Evolutionary conservation across 2,888 invertebrate genomes (phyloP).

Genomic region (Neelides folsomi): DNA sequence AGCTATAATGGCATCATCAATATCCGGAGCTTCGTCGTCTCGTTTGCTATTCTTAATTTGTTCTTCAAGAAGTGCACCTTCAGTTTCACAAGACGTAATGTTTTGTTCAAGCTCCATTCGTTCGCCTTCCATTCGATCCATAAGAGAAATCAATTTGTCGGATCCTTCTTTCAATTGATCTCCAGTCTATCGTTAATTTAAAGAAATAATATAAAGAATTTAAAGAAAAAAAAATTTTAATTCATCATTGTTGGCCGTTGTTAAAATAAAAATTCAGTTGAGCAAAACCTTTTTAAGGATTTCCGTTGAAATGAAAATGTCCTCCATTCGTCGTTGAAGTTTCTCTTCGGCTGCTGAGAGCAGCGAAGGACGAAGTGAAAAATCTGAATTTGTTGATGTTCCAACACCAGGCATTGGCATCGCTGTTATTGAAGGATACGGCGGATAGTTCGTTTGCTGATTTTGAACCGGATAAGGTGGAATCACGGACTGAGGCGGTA

Average conservation of each 20-base stretch:
- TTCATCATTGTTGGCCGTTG: too few species aligned
- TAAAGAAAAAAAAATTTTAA: too few species aligned
- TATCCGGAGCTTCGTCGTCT: constrained; percentile 70
- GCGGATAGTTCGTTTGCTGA: constrained; percentile 1
- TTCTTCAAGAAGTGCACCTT: constrained; percentile 19
- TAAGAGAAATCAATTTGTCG: constrained; percentile 60
- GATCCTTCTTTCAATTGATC: constrained; percentile 24
- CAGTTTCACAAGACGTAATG: constrained; percentile 21
- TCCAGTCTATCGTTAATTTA: constrained; percentile 15
- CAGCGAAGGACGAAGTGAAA: constrained; percentile 67
- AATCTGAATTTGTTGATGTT: constrained; percentile 1
- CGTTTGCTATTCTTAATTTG: constrained; percentile 58
- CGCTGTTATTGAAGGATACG: constrained; percentile 15
- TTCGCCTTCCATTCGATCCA: constrained; percentile 61
- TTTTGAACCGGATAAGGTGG: constrained; percentile 20
- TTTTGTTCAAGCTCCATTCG: constrained; percentile 39
- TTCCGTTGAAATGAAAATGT: constrained; percentile 27
- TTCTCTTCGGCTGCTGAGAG: constrained; percentile 93
- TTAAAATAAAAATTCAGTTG: too few species aligned
- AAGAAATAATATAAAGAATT: neutral
- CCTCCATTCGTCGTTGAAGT: constrained; percentile 57
- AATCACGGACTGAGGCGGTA: constrained; percentile 25
- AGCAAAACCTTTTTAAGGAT: constrained; percentile 21
- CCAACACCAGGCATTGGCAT: constrained; percentile 31
- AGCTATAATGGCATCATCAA: constrained; percentile 92